Evolutionary conservation across 92 coral and sea anemone genomes (phyloP), one percentile per base, ranked within the genome.

Genomic region (Phenganax subtilis): DNA sequence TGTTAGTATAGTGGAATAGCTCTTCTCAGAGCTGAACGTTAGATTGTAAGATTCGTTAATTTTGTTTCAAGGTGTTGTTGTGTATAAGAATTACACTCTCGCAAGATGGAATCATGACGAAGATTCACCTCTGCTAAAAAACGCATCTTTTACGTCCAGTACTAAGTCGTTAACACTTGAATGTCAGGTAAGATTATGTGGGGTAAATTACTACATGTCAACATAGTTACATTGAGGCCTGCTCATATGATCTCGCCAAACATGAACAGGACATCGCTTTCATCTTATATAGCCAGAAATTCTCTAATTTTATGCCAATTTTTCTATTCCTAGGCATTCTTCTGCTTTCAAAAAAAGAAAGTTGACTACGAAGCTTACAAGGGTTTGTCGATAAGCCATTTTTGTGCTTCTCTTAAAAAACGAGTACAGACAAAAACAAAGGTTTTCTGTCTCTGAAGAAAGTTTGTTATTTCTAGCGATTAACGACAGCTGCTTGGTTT

Each of bases 401-500:
- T 25, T 14, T 59, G 65, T 59, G 27, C 16, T 14, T 6, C 27
- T 1, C n/a, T 14, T 6, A 6, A 1, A 59, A 25, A 59, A 14
- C 65, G 7, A 59, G n/a, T 59, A 59, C 65, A 14, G 65, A 59
- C 1, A 7, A 14, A 3, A 59, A 14, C n/a, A 59, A 59, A 25
- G 47, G 47, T 37, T 37, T 37, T 37, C 5, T 20, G 25, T 37
- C 47, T 37, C 47, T 37, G 47, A 37, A 37, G 47, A 37, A 37
- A 59, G 65, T 59, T 6, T 12, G 12, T 37, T 37, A 5, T 37
- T 37, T 37, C 47, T 72, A 94, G 98, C 98, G 57, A 91, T 94
- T 61, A 94, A 94, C 77, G 98, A 94, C 89, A 91, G 94, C 44
- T 94, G 98, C 67, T 72, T 94, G 85, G 98, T 94, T 66, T 94